phyloP scores from a whole-genome alignment of 1,140 invertebrate species.

The Macrobrachium nipponense region DNA sequence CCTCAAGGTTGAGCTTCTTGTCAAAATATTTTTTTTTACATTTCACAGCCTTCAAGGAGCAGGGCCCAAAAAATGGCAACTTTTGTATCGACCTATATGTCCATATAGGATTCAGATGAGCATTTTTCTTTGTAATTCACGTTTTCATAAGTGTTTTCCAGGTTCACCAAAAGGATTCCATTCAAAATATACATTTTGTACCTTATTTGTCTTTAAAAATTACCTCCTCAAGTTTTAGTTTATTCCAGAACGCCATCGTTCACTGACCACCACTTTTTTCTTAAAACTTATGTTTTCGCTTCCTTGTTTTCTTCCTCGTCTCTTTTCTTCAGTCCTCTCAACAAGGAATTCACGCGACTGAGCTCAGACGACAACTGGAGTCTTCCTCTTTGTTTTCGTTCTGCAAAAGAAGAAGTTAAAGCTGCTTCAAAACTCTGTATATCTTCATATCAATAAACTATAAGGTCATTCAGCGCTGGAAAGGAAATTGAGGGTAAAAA shows the following conservation, averaged over 20 bases:
- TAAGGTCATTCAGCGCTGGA: background rate
- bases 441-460: background rate
- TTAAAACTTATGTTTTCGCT: too few species aligned
- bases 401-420: slow-evolving; percentile 16
- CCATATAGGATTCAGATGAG: too few species aligned
- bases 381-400: slow-evolving; percentile 49
- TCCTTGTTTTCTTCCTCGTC: background rate
- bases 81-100: too few species aligned
- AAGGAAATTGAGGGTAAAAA: background rate
- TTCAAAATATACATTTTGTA: background rate
- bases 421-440: background rate
- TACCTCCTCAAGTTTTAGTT: background rate
- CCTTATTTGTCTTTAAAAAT: background rate
- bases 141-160: too few species aligned
- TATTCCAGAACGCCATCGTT: background rate
- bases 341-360: background rate
- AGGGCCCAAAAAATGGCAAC: too few species aligned
- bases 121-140: too few species aligned
- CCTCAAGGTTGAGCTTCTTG: too few species aligned
- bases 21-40: too few species aligned
- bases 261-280: background rate
- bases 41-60: too few species aligned
- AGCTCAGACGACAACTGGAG: slow-evolving; percentile 31
- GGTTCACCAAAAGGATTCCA: background rate
- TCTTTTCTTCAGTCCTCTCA: background rate